Conservation (phyloP, 2,888 invertebrate species). For the Drosophila mimetica region DNA sequence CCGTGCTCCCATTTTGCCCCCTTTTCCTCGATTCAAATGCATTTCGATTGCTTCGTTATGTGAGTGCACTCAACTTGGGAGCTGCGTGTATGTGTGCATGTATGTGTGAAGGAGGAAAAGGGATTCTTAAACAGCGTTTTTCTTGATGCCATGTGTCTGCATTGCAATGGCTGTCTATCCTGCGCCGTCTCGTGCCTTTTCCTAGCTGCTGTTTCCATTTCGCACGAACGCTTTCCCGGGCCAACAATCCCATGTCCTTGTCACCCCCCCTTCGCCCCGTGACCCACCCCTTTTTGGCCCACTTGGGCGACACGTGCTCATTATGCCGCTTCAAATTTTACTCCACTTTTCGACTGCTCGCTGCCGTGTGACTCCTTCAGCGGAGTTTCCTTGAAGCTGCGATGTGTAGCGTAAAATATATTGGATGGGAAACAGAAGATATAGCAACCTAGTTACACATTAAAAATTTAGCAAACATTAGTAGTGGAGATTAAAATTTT, state of each 20-base stretch:
- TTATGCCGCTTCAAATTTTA: constrained; percentile 73
- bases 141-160: constrained; percentile 57
- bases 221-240: constrained; percentile 40
- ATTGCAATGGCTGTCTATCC: constrained; percentile 36
- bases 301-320: constrained; percentile 69
- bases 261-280: constrained; percentile 5
- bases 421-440: too few relatives aligned
- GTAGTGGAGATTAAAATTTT: too few relatives aligned
- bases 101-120: constrained; percentile 8
- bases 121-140: constrained; percentile 66
- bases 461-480: background rate
- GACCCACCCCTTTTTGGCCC: constrained; percentile 26
- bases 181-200: constrained; percentile 25
- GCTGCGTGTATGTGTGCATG: background rate
- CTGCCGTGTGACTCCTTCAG: constrained; percentile 3
- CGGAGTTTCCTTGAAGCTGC: constrained; percentile 16
- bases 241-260: constrained; percentile 36
- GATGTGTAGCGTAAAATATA: background rate
- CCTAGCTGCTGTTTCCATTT: constrained; percentile 53
- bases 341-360: constrained; percentile 62
- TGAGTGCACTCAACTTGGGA: constrained; percentile 71
- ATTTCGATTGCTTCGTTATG: constrained; percentile 70
- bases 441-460: too few relatives aligned
- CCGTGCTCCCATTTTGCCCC: constrained; percentile 16
- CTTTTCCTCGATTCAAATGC: constrained; percentile 65